Base-by-base conservation (phyloP, 1,140 invertebrate species). In the Aphis craccivora region DNA sequence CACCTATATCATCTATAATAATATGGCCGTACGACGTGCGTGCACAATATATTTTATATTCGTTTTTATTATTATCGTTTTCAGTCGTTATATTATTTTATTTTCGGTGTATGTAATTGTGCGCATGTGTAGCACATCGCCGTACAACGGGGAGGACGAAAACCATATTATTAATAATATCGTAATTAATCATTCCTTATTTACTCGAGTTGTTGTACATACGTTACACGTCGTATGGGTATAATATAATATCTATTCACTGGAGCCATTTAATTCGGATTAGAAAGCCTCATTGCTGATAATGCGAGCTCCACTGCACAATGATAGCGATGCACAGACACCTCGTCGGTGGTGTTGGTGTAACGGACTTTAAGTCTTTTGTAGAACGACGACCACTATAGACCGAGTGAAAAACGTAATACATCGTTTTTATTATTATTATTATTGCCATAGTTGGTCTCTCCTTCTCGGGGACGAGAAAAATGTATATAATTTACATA, bases 181-280 rank as follows among this genome's bases (percentile, higher is more conserved):
- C 86, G 45, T 91, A 91, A 91, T 91, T 81, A 81, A 91, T 91
- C 90, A 81, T 91, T 35, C 48, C 90, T 81, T 67, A 11, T 90
- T 90, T 67, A 60, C 89, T 90, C 35, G 87, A n/a, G 45, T 22
- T 22, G n/a, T 35, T 53, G 22, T 53, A 9, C 5, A 30, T 25
- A 30, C 9, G 9, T 43, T 30, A 30, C 3, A 43, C 37, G 83
- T 25, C 37, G 83, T 25, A 25, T 23, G 6, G 18, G 6, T 84
- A 40, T 84, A 37, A 37, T 84, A 86, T 86, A 43, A 43, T 86
- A 43, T 43, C 9, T 86, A 86, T 45, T 45, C 84, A 48, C 30
- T 23, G 43, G 11, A 45, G 84, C 30, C 88, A 35, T 89, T 89
- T 55, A 55, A 37, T 55, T 40, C 22, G 87, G 87, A 89, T 89